Evolutionary conservation across 2,888 invertebrate genomes (phyloP).

Genomic region (Caenorhabditis macrosperma): DNA sequence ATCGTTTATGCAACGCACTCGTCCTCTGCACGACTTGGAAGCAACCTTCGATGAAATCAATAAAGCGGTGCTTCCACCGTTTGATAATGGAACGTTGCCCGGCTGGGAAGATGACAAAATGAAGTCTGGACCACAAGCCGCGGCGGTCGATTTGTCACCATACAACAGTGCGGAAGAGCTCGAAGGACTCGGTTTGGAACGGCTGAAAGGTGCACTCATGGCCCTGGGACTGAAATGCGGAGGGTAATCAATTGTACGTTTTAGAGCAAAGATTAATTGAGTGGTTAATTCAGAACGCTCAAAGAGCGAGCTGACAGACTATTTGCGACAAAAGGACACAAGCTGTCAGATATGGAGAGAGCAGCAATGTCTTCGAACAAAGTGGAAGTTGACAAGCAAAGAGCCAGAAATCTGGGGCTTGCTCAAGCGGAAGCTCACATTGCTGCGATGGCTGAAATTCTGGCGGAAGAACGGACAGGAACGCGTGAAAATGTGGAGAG

Average conservation of each 20-base stretch:
- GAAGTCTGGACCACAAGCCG: constrained; percentile 81
- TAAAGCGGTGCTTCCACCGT: constrained; percentile 86
- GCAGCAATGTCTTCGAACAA: constrained; percentile 84
- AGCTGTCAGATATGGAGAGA: constrained; percentile 90
- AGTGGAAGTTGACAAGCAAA: constrained; percentile 67
- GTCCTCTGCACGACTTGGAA: constrained; percentile 74
- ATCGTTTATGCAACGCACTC: constrained; percentile 74
- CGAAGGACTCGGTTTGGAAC: constrained; percentile 95
- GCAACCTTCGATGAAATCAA: constrained; percentile 61
- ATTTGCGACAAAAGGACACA: constrained; percentile 92
- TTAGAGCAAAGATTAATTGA: background rate
- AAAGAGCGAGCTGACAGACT: constrained; percentile 97
- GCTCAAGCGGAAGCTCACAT: constrained; percentile 54
- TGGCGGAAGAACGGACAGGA: constrained; percentile 87
- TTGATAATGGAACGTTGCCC: constrained; percentile 91
- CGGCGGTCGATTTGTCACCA: constrained; percentile 96
- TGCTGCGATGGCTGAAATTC: constrained; percentile 65
- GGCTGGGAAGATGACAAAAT: constrained; percentile 87
- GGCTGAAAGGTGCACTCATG: constrained; percentile 97
- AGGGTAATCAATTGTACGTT: constrained; percentile 83
- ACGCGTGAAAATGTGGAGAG: constrained; percentile 98
- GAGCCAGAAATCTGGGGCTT: constrained; percentile 45
- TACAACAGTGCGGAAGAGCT: constrained; percentile 97
- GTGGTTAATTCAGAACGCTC: constrained; percentile 84
- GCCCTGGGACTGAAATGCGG: constrained; percentile 98